Base-by-base conservation (phyloP, 2,888 invertebrate species). In the Leptodirus hochenwartii region DNA sequence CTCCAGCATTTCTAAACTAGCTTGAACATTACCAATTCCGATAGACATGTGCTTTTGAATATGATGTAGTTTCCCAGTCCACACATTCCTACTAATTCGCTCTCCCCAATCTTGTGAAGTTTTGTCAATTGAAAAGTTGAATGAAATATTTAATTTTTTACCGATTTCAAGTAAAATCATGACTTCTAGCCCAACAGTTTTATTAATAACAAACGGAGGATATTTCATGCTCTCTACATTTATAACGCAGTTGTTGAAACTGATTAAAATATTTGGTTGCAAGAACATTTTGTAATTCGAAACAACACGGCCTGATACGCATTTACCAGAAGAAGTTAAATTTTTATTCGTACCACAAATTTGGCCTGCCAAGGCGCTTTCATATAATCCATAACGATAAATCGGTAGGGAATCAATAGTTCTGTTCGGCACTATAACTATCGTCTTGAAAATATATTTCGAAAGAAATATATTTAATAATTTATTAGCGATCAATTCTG, bases 21-120 rank as follows among this genome's bases (percentile, higher is more conserved):
- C 62, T 46, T 60, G 66, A 34, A 65, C 64, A 2, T 67, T 69
- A 5, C 71, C 71, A 11, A 69, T 43, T 4, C 67, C 54, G 6
- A 70, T 48, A 27, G 62, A 40, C 10, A 36, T 48, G 33, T 50
- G 41, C 2, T 22, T 14, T 5, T 50, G 39, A 1, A 69, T 41
- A 4, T 54, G 43, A 4, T 53, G 56, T 16, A 70, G 44, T 8
- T 62, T 54, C 4, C 66, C 68, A 12, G 50, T 51, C 68, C 68
- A 70, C 5, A 47, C 41, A 1, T n/a, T n/a, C n/a, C 59, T 58
- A 14, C 46, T 38, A 11, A 41, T 32, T 31, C 56, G 46, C 31
- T 62, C 58, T 0, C 69, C 69, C 34, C 68, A 59, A 11, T 44
- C 47, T 3, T 43, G 45, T 17, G 55, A 49, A 13, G 58, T 45